These are phyloP conservation scores for Balearica regulorum DNA, from an alignment of 2,797 vertebrate genomes.

Conservation along the genomic window DNA sequence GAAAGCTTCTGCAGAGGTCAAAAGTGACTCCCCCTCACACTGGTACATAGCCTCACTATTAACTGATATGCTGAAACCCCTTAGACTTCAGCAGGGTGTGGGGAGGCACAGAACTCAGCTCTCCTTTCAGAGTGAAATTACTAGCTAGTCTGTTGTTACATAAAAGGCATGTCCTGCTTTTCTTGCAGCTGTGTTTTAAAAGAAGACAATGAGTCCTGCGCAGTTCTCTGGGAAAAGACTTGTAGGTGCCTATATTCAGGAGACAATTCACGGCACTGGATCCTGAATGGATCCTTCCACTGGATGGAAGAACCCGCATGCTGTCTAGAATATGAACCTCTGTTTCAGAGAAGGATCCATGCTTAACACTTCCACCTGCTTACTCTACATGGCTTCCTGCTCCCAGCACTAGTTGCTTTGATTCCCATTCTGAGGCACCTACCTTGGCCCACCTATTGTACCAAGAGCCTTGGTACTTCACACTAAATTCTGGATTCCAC, in stretches of 20 bases:
- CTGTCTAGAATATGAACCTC: not conserved
- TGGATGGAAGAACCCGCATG: not conserved
- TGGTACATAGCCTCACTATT: not conserved
- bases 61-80: not conserved
- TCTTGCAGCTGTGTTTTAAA: not conserved
- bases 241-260: not conserved
- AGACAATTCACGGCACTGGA: not conserved
- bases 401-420: not conserved
- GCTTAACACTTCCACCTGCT: not conserved
- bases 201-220: not conserved
- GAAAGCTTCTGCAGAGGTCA: constrained; percentile 11
- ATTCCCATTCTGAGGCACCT: not conserved
- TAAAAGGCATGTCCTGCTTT: not conserved
- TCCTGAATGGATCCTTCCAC: not conserved
- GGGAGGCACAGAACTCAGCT: not conserved
- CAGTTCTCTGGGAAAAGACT: not conserved
- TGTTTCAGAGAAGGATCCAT: not conserved
- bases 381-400: not conserved
- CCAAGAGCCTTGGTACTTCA: not conserved
- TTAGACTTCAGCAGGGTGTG: not conserved
- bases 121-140: not conserved
- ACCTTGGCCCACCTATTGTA: not conserved
- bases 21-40: not conserved
- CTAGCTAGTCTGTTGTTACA: not conserved
- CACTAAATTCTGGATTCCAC: not conserved